Evolutionary conservation across 2,113 vertebrate genomes (phyloP).

Genomic region (Chamaea fasciata): DNA sequence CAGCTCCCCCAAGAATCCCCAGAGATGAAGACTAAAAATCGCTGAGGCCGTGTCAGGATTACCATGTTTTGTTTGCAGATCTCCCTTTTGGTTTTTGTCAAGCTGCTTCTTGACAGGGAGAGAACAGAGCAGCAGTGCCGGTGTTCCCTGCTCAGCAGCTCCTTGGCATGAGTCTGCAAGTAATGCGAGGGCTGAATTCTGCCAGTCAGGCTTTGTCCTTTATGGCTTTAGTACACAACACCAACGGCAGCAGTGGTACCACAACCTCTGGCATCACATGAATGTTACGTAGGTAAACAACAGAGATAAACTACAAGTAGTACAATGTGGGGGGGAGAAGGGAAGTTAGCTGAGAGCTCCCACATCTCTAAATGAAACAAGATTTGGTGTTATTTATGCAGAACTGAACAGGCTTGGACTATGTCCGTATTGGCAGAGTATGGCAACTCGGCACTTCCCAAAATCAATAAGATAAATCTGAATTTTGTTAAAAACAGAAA

Average conservation of each 20-base stretch:
- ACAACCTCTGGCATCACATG: not conserved
- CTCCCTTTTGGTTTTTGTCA: not conserved
- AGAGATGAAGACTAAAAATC: not conserved
- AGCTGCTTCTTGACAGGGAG: not conserved
- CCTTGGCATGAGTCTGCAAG: not conserved
- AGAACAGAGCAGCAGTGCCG: not conserved
- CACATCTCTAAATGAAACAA: not conserved
- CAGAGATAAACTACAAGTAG: not conserved
- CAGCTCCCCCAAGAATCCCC: not conserved
- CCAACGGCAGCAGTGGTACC: not conserved
- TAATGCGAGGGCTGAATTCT: not conserved
- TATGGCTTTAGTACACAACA: not conserved
- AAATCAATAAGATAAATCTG: not conserved
- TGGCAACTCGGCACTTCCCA: not conserved
- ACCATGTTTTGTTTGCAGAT: rapidly evolving
- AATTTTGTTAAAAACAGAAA: not conserved
- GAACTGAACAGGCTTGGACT: not conserved
- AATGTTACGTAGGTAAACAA: not conserved
- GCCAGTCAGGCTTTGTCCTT: not conserved
- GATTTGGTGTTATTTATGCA: not conserved
- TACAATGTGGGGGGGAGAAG: rapidly evolving
- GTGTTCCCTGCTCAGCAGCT: not conserved
- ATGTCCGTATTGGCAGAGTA: not conserved
- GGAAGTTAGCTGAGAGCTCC: not conserved
- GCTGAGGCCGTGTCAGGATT: not conserved